Percentiles rank a stretch among this genome's conserved stretches.
Evolutionary conservation across 2,888 invertebrate genomes (phyloP).

Genomic region (Diogma glabrata): DNA sequence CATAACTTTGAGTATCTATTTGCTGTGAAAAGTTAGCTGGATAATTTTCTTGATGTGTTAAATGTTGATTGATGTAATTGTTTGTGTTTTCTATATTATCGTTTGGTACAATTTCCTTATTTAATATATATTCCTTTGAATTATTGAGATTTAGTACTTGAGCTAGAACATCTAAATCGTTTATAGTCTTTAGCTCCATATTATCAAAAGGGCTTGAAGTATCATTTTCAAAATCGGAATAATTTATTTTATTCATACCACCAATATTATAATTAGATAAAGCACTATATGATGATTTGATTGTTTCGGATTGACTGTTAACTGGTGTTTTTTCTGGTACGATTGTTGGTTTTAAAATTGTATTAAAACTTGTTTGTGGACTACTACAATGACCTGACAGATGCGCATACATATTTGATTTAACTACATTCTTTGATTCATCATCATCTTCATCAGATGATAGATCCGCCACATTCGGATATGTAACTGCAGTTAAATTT

Average conservation of each 20-base stretch:
- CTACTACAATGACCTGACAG: constrained; percentile 12
- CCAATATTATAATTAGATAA: neutral
- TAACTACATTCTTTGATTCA: neutral
- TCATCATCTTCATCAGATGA: constrained; percentile 38
- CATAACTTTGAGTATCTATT: neutral
- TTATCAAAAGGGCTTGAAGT: constrained; percentile 90
- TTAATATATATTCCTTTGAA: neutral
- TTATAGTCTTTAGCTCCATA: constrained; percentile 82
- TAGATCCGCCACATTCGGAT: constrained; percentile 49
- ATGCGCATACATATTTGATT: neutral
- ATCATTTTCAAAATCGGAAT: constrained; percentile 81
- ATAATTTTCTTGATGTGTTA: neutral
- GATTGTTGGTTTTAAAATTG: constrained; percentile 34
- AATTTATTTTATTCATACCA: constrained; percentile 30
- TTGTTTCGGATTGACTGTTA: neutral
- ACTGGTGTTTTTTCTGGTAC: constrained; percentile 18
- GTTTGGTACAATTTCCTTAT: neutral
- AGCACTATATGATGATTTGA: neutral
- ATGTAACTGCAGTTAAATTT: constrained; percentile 46
- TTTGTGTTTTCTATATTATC: constrained; percentile 5
- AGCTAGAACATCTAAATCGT: constrained; percentile 82
- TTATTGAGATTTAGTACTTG: constrained; percentile 46
- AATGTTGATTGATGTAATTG: constrained; percentile 1
- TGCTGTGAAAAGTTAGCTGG: neutral
- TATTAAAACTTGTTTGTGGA: constrained; percentile 28